These are phyloP conservation scores for Palythoa grandiflora DNA, from an alignment of 92 coral and sea anemone genomes.

Conservation along the genomic window DNA sequence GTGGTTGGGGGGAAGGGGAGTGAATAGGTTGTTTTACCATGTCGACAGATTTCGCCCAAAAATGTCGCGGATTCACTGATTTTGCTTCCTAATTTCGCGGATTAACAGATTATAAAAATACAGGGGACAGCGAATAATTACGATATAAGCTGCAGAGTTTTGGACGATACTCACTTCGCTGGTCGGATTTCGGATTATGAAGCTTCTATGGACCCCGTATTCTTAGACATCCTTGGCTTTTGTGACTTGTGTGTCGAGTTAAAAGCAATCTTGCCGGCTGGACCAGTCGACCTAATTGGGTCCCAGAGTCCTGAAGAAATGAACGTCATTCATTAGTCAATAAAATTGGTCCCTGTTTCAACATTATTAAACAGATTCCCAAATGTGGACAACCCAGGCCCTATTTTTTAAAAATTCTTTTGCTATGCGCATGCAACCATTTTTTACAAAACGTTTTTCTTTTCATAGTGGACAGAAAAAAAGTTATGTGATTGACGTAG, in stretches of 20 bases:
- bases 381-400: too few relatives aligned
- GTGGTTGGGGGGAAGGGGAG: too few relatives aligned
- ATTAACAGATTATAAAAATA: neutral
- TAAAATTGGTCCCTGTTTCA: neutral
- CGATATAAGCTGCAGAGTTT: constrained; percentile 11
- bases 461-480: too few relatives aligned
- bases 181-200: constrained; percentile 16
- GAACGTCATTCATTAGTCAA: constrained; percentile 4
- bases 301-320: neutral
- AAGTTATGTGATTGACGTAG: too few relatives aligned
- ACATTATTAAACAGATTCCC: too few relatives aligned
- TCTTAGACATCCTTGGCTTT: constrained; percentile 10
- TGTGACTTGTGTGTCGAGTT: constrained; percentile 1
- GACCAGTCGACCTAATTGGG: neutral
- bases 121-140: neutral
- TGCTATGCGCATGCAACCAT: too few relatives aligned
- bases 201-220: neutral
- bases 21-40: too few relatives aligned
- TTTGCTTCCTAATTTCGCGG: neutral
- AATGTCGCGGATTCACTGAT: too few relatives aligned
- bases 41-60: too few relatives aligned
- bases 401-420: too few relatives aligned
- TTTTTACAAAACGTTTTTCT: too few relatives aligned
- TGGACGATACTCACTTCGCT: constrained; percentile 14
- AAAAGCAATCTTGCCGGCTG: neutral